Conservation (phyloP, 2,888 invertebrate species). For the Chromoteleia sp. region DNA sequence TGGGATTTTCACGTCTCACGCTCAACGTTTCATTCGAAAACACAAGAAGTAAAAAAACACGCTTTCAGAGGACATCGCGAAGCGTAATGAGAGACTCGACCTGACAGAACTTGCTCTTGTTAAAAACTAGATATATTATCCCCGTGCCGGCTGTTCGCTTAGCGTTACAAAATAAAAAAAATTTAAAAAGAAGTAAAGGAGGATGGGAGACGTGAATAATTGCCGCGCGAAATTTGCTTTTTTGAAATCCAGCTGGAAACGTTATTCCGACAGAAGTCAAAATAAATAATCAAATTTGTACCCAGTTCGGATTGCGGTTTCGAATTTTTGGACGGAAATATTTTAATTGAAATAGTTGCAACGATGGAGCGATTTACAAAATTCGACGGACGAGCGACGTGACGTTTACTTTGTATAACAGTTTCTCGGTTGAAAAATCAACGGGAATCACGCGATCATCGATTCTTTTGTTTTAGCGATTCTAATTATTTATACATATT, state of each 20-base stretch:
- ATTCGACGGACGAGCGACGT: no score
- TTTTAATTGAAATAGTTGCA: neutral
- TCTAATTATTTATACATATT: no score
- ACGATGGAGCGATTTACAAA: no score
- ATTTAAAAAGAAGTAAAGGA: neutral
- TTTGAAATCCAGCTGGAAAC: neutral
- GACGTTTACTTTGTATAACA: no score
- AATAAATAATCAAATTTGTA: no score
- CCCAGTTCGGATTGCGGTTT: no score
- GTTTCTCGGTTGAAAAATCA: neutral
- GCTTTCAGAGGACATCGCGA: slow-evolving; percentile 68
- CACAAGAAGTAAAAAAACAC: slow-evolving; percentile 61
- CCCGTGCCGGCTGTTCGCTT: slow-evolving; percentile 56
- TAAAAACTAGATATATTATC: slow-evolving; percentile 70
- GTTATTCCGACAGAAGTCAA: no score
- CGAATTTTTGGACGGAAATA: neutral
- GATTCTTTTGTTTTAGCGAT: no score
- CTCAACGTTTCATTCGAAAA: slow-evolving; percentile 66
- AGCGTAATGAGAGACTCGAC: slow-evolving; percentile 70
- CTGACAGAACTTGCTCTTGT: slow-evolving; percentile 68
- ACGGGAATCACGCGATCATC: neutral
- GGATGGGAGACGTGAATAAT: slow-evolving; percentile 27
- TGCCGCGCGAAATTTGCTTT: slow-evolving; percentile 39
- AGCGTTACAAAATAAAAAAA: slow-evolving; percentile 31
- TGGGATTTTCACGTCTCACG: slow-evolving; percentile 58